phyloP scores from a whole-genome alignment of 2,797 vertebrate genomes.

The Pygocentrus nattereri region DNA sequence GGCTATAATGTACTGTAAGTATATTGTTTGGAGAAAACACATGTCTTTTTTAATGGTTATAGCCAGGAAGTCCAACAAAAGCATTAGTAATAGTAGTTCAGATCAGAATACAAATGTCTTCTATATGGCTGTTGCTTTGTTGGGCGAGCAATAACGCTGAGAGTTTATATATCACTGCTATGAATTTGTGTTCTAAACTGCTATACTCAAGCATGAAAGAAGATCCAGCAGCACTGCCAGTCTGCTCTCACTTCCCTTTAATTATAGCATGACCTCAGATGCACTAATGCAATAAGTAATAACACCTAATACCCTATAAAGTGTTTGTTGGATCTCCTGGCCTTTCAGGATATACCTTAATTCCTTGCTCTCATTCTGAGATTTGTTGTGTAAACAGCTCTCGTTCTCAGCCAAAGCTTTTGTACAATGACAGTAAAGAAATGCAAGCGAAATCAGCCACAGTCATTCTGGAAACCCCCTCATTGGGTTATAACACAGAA shows the following conservation, averaged over 20 bases:
- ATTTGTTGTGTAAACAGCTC: too few species aligned
- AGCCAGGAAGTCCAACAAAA: not conserved
- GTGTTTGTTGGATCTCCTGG: not conserved
- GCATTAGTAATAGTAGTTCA: not conserved
- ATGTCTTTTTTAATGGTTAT: not conserved
- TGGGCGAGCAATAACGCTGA: not conserved
- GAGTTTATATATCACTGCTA: not conserved
- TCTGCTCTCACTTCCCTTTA: constrained; percentile 6
- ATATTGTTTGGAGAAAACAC: not conserved
- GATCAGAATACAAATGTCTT: not conserved
- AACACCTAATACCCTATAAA: not conserved
- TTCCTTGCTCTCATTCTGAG: not conserved
- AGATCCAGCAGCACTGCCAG: not conserved
- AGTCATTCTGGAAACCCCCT: not conserved
- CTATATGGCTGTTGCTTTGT: not conserved
- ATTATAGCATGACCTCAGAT: not conserved
- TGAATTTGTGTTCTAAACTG: too few species aligned
- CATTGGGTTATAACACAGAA: not conserved
- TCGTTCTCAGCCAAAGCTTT: not conserved
- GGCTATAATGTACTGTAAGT: not conserved
- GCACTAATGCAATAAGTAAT: not conserved
- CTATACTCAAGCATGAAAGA: not conserved
- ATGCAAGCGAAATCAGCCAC: not conserved
- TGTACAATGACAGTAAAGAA: not conserved
- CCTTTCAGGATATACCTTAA: not conserved